Conservation (phyloP, 2,113 vertebrate species). For the Peromyscus maniculatus region DNA sequence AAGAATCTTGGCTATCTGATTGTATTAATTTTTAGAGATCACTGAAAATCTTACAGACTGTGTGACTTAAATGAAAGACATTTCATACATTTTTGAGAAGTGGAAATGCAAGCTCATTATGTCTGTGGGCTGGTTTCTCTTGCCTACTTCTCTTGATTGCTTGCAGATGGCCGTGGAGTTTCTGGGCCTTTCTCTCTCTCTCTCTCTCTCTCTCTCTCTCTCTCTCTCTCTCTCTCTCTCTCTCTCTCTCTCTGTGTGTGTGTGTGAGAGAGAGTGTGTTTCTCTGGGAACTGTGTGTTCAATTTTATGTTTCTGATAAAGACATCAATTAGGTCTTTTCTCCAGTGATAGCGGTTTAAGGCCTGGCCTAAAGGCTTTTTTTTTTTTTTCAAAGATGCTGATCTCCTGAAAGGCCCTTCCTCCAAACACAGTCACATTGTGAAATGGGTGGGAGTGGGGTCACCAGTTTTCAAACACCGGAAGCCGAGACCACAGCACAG, state of each 20-base stretch:
- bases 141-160: background rate
- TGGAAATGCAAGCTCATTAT: background rate
- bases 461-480: background rate
- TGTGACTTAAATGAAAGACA: background rate
- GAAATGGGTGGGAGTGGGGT: background rate
- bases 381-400: background rate
- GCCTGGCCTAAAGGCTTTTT: background rate
- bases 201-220: background rate
- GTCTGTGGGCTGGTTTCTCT: background rate
- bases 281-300: background rate
- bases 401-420: background rate
- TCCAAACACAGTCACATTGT: background rate
- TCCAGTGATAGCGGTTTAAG: background rate
- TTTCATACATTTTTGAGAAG: background rate
- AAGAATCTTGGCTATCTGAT: background rate
- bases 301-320: background rate
- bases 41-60: background rate
- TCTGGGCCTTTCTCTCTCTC: background rate
- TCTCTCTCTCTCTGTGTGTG: too few species aligned
- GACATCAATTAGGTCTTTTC: background rate
- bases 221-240: background rate
- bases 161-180: background rate
- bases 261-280: too few species aligned
- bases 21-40: background rate
- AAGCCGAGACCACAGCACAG: background rate